Evolutionary conservation across 2,113 vertebrate genomes (phyloP).

Genomic region (Pangasianodon hypophthalmus): DNA sequence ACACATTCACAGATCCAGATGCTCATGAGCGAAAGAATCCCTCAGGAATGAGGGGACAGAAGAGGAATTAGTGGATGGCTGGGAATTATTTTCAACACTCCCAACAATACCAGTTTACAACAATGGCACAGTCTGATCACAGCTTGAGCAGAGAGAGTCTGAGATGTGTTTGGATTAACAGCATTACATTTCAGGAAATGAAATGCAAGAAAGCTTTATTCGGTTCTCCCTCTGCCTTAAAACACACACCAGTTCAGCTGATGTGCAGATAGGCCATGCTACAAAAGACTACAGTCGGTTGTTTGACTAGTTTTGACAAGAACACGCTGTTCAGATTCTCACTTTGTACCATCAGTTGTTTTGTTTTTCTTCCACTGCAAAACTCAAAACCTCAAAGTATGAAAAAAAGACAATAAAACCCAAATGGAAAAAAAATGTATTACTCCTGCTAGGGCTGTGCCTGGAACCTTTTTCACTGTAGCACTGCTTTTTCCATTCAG

Average conservation of each 20-base stretch:
- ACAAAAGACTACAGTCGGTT: background rate
- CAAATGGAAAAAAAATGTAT: constrained; percentile 45
- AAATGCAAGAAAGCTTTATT: background rate
- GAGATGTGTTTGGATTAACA: constrained; percentile 7
- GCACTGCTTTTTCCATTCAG: constrained; percentile 57
- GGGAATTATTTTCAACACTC: constrained; percentile 4
- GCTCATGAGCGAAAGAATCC: background rate
- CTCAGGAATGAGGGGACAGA: constrained; percentile 4
- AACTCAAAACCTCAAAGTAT: constrained; percentile 31
- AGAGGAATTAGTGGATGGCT: background rate
- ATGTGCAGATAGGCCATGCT: background rate
- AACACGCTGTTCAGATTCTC: background rate
- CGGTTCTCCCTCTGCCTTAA: background rate
- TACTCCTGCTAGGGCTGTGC: constrained; percentile 25
- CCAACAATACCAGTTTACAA: background rate
- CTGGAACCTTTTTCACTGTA: constrained; percentile 39
- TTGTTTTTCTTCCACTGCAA: background rate
- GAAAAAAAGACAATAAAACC: constrained; percentile 44
- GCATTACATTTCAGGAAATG: background rate
- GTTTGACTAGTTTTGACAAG: background rate
- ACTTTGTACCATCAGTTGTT: background rate
- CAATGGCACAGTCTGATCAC: background rate
- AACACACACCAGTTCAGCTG: background rate
- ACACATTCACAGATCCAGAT: constrained; percentile 26
- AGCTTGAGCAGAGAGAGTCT: background rate